These are phyloP conservation scores for Cathartes aura DNA, from an alignment of 2,113 vertebrate species.

Conservation along the genomic window DNA sequence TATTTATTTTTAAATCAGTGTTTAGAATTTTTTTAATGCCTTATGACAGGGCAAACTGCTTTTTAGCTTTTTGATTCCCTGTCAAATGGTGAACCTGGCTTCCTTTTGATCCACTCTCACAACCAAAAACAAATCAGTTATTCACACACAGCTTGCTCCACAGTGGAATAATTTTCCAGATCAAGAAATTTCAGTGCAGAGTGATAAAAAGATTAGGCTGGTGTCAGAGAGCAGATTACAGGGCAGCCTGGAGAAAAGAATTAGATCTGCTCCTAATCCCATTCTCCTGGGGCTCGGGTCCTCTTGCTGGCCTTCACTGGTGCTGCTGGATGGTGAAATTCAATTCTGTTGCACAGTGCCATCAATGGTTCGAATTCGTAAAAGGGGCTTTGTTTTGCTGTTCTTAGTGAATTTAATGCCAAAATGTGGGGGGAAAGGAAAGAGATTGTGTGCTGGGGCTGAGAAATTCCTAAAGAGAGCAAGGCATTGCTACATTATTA, in stretches of 20 bases:
- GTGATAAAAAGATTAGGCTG: slow-evolving; percentile 30
- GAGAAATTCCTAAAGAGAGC: neutral
- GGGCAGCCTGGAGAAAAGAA: neutral
- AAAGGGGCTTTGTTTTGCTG: neutral
- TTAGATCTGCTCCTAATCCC: neutral
- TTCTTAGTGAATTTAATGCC: neutral
- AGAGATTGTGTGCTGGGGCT: neutral
- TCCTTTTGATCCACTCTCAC: slow-evolving; percentile 12
- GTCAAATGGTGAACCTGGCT: neutral
- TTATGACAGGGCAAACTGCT: neutral
- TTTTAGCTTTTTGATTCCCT: neutral
- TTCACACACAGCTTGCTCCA: neutral
- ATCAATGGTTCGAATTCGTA: neutral
- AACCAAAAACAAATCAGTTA: neutral
- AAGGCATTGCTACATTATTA: fast-evolving
- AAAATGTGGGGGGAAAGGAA: neutral
- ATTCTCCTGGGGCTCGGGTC: neutral
- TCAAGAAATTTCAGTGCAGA: slow-evolving; percentile 19
- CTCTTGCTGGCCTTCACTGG: neutral
- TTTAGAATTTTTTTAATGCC: neutral
- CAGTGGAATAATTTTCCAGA: slow-evolving; percentile 45
- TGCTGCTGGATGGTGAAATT: neutral
- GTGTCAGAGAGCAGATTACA: slow-evolving; percentile 37
- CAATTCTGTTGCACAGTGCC: neutral
- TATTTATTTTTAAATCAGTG: neutral